Evolutionary conservation across 64 coral and sea anemone genomes (phyloP).

Genomic region (Stichodactyla mertensii): DNA sequence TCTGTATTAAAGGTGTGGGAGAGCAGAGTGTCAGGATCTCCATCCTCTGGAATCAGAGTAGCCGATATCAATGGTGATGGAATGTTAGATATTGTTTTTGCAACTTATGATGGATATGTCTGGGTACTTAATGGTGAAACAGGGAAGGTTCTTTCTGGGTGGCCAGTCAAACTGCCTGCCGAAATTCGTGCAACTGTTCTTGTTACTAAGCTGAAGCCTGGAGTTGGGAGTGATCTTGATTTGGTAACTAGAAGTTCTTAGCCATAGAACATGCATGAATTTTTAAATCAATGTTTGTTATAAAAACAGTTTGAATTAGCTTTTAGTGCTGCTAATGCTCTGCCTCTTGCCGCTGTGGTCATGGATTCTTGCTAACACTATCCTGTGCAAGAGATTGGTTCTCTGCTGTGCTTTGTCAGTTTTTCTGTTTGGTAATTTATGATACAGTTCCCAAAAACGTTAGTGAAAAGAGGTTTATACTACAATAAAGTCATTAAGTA

Average conservation of each 20-base stretch:
- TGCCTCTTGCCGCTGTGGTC: too few species aligned
- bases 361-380: too few species aligned
- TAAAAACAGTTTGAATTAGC: too few species aligned
- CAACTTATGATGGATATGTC: conserved; percentile 92
- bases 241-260: conserved; percentile 39
- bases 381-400: too few species aligned
- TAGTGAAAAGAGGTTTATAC: too few species aligned
- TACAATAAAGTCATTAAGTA: too few species aligned
- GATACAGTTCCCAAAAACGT: too few species aligned
- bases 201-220: conserved; percentile 54
- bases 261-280: background rate
- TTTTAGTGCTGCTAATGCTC: too few species aligned
- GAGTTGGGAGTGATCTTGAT: conserved; percentile 44
- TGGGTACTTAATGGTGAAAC: conserved; percentile 80
- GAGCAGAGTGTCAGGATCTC: conserved; percentile 62
- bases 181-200: conserved; percentile 53
- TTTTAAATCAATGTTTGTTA: background rate
- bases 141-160: conserved; percentile 57
- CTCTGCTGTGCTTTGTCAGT: too few species aligned
- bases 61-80: conserved; percentile 87
- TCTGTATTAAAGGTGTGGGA: conserved; percentile 75
- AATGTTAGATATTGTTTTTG: conserved; percentile 67
- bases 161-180: conserved; percentile 70
- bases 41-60: conserved; percentile 64
- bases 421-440: too few species aligned